Evolutionary conservation across 2,888 invertebrate species (phyloP).

Genomic region (Torymus tubicola): DNA sequence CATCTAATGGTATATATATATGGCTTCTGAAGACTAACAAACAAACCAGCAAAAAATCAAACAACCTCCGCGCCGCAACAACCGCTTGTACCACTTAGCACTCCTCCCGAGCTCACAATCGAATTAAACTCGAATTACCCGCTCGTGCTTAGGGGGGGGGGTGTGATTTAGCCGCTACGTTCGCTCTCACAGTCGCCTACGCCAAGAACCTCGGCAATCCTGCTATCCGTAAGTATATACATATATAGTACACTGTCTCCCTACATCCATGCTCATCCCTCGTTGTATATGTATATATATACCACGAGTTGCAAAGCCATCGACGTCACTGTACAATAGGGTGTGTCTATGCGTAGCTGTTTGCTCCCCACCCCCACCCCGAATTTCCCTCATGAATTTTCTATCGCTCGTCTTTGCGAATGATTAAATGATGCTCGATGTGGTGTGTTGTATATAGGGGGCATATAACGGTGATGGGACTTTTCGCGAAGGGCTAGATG

Average conservation of each 20-base stretch:
- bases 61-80: background rate
- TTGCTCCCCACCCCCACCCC: slow-evolving; percentile 12
- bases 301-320: slow-evolving; percentile 39
- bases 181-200: background rate
- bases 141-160: slow-evolving; percentile 48
- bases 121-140: slow-evolving; percentile 75
- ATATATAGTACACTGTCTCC: background rate
- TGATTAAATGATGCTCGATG: slow-evolving; percentile 68
- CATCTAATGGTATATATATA: too few relatives aligned
- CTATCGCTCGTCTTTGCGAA: slow-evolving; percentile 65
- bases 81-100: slow-evolving; percentile 28
- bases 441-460: too few relatives aligned
- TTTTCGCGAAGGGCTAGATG: too few relatives aligned
- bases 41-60: background rate
- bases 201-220: background rate
- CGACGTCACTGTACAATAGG: slow-evolving; percentile 48
- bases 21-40: too few relatives aligned
- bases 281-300: slow-evolving; percentile 33
- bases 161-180: slow-evolving; percentile 18
- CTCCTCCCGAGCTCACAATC: slow-evolving; percentile 56
- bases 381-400: slow-evolving; percentile 70
- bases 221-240: too few relatives aligned
- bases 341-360: slow-evolving; percentile 46
- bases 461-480: too few relatives aligned
- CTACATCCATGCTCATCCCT: slow-evolving; percentile 9